Evolutionary conservation across 2,888 invertebrate genomes (phyloP).

Genomic region (Dynastes maya): DNA sequence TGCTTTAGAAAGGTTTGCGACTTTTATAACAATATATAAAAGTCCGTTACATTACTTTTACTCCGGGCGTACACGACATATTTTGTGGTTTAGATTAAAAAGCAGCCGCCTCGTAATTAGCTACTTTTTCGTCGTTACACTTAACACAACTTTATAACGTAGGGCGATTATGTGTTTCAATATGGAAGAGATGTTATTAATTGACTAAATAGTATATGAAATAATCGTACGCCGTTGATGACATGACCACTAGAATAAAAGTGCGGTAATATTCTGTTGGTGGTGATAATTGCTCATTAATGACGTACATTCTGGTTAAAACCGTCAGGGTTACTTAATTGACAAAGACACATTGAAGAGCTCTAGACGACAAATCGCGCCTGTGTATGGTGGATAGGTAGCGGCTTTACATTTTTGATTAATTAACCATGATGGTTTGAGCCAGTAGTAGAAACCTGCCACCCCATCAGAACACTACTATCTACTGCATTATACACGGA

Average conservation of each 20-base stretch:
- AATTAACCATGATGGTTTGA: too few species aligned
- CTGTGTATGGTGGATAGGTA: too few species aligned
- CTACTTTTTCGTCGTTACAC: constrained; percentile 8
- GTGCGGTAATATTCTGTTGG: too few species aligned
- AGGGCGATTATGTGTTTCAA: not conserved
- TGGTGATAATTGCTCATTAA: too few species aligned
- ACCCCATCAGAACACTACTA: too few species aligned
- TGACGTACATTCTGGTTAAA: too few species aligned
- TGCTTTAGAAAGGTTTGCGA: constrained; percentile 66
- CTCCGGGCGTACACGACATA: constrained; percentile 13
- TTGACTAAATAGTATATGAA: not conserved
- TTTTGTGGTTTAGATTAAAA: constrained; percentile 32
- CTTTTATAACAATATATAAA: constrained; percentile 68
- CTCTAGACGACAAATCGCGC: too few species aligned
- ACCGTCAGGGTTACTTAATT: too few species aligned
- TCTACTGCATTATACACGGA: too few species aligned
- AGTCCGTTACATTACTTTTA: constrained; percentile 56
- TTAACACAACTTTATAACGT: constrained; percentile 22
- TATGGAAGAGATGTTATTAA: not conserved
- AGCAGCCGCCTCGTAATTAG: not conserved
- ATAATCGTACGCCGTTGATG: not conserved
- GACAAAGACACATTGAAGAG: too few species aligned
- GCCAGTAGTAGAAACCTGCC: too few species aligned
- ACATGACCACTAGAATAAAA: not conserved
- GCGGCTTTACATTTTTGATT: too few species aligned